Evolutionary conservation across 2,797 vertebrate species (phyloP).

Genomic region (Silurus aristotelis): DNA sequence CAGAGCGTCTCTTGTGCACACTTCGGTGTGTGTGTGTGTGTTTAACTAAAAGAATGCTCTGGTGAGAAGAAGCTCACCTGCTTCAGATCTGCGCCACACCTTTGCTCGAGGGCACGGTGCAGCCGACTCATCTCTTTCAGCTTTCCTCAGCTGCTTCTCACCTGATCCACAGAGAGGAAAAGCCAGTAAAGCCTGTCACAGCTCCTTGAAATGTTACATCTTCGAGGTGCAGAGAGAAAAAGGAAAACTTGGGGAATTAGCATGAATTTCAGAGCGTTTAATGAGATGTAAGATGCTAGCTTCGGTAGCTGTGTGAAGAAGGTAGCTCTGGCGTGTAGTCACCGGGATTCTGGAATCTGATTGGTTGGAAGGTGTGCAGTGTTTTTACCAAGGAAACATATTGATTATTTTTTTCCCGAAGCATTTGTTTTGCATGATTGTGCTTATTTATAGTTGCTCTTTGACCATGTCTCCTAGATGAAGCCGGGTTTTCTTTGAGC

Average conservation of each 20-base stretch:
- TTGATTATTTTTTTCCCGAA: too few species aligned
- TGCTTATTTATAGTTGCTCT: too few species aligned
- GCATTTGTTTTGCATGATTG: too few species aligned
- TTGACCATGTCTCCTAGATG: too few species aligned
- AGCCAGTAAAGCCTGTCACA: slow-evolving; percentile 11
- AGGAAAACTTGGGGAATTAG: neutral
- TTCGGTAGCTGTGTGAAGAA: too few species aligned
- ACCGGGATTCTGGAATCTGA: too few species aligned
- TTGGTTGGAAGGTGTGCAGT: too few species aligned
- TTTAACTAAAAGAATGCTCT: neutral
- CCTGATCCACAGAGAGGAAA: neutral
- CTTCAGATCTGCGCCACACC: neutral
- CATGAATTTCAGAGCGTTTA: too few species aligned
- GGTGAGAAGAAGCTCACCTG: slow-evolving; percentile 17
- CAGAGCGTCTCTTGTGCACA: neutral
- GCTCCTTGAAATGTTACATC: slow-evolving; percentile 2
- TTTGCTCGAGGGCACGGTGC: neutral
- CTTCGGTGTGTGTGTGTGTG: neutral
- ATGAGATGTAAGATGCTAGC: too few species aligned
- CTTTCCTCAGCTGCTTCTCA: neutral
- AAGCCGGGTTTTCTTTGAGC: too few species aligned
- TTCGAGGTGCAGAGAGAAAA: slow-evolving; percentile 1
- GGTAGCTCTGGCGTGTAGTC: too few species aligned
- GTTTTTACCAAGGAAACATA: too few species aligned
- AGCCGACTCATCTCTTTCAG: neutral